phyloP scores from a whole-genome alignment of 2,797 vertebrate species.

The Liasis olivaceus region DNA sequence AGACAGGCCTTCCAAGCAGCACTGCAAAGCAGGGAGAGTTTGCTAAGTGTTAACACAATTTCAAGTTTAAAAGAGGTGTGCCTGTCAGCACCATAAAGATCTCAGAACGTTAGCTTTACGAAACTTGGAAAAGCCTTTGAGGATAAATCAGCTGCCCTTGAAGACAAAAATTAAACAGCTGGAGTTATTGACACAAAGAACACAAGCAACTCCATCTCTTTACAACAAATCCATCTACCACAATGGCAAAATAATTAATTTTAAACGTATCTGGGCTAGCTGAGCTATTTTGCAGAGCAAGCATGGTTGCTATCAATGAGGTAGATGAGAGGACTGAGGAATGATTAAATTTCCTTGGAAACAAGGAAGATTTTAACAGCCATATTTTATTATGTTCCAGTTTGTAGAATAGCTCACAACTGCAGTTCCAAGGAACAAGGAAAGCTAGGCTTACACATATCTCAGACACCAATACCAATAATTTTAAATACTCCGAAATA shows the following conservation, averaged over 20 bases:
- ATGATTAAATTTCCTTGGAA: background rate
- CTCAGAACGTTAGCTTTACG: background rate
- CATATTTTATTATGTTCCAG: background rate
- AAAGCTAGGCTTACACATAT: background rate
- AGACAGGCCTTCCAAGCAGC: background rate
- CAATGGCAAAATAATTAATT: constrained; percentile 35
- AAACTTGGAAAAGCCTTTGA: constrained; percentile 9
- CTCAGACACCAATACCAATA: background rate
- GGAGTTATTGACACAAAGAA: constrained; percentile 26
- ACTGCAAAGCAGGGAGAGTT: background rate
- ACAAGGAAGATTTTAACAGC: background rate
- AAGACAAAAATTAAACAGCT: constrained; percentile 27
- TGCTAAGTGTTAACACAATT: background rate
- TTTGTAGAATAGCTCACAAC: background rate
- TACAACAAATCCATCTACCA: constrained; percentile 15
- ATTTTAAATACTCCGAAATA: background rate
- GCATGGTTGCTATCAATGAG: background rate
- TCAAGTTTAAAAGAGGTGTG: background rate
- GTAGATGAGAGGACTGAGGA: background rate
- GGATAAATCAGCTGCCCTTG: constrained; percentile 37
- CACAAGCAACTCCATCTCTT: constrained; percentile 9
- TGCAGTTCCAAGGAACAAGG: background rate
- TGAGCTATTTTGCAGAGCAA: constrained; percentile 16
- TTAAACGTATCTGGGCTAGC: constrained; percentile 20
- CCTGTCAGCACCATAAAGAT: background rate